Base-by-base conservation (phyloP, 2,888 invertebrate species). In the Emmelina monodactyla region DNA sequence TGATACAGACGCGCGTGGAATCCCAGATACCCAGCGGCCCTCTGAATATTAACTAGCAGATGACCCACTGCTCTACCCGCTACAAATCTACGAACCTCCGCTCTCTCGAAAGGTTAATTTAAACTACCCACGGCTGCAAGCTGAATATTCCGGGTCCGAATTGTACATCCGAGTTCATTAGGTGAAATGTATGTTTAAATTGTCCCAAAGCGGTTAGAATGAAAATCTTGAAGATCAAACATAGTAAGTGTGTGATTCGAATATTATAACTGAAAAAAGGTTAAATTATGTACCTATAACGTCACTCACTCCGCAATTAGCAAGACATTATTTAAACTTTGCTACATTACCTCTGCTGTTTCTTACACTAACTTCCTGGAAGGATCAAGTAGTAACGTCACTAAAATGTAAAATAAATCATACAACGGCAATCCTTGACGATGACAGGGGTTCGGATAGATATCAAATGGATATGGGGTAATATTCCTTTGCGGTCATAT, bases 1-100 rank as follows among this genome's bases (percentile, higher is more conserved):
- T 47, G 46, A 51, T 55, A 58, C 55, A 57, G 58, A 72, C 72
- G 67, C 66, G 66, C 46, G 49, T 55, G 58, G 76, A 71, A 75
- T 76, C 60, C 58, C 53, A 64, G 69, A 76, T 71, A n/a, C n/a
- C 62, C 62, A 61, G 58, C 55, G 65, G 63, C 67, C 69, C 68
- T 70, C 66, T 76, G 73, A 76, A 76, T 78, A 75, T 75, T 76
- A 76, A 76, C 67, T 66, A 70, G 59, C 59, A 61, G 67, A 66
- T 67, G 73, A 71, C 67, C 71, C 65, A 59, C 55, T 60, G 58
- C 59, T 62, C 66, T 61, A 63, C 61, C 51, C 62, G 59, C 58
- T 61, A 59, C 62, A 61, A 60, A 66, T 63, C 58, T 58, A 58
- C 62, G 55, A 56, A 58, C 19, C 19, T 6, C n/a, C 3, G 14